Conservation (phyloP, 2,888 invertebrate genomes). For the Tridacna gigas region DNA sequence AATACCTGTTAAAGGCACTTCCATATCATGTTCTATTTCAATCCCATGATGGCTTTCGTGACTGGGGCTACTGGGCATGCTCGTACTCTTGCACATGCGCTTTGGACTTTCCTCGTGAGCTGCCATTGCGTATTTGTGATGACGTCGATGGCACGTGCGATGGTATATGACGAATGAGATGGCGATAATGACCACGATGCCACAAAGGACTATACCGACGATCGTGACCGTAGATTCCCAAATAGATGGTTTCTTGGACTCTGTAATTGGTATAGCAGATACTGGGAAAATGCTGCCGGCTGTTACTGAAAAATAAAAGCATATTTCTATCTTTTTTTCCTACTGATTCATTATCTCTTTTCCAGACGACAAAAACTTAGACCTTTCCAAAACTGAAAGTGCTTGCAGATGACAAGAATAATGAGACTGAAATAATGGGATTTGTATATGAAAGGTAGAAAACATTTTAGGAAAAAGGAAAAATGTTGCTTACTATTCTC, state of each 20-base stretch:
- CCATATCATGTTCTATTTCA: constrained; percentile 76
- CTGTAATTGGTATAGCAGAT: constrained; percentile 37
- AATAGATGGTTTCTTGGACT: constrained; percentile 50
- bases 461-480: too few species aligned
- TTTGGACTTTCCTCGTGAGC: constrained; percentile 75
- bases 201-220: constrained; percentile 81
- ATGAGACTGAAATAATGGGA: too few species aligned
- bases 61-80: constrained; percentile 71
- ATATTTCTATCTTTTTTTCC: too few species aligned
- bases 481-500: too few species aligned
- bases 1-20: constrained; percentile 76
- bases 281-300: constrained; percentile 25
- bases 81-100: constrained; percentile 73
- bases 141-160: constrained; percentile 69
- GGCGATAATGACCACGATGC: constrained; percentile 75
- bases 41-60: constrained; percentile 70
- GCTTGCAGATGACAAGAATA: too few species aligned
- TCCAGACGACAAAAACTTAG: too few species aligned
- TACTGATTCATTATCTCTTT: too few species aligned
- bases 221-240: constrained; percentile 81
- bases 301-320: constrained; percentile 35
- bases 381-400: too few species aligned
- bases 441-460: too few species aligned
- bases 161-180: constrained; percentile 78
- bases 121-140: constrained; percentile 78